Evolutionary conservation across 2,113 vertebrate genomes (phyloP), one percentile per base, ranked within the genome.

Genomic region (Columba janthina): DNA sequence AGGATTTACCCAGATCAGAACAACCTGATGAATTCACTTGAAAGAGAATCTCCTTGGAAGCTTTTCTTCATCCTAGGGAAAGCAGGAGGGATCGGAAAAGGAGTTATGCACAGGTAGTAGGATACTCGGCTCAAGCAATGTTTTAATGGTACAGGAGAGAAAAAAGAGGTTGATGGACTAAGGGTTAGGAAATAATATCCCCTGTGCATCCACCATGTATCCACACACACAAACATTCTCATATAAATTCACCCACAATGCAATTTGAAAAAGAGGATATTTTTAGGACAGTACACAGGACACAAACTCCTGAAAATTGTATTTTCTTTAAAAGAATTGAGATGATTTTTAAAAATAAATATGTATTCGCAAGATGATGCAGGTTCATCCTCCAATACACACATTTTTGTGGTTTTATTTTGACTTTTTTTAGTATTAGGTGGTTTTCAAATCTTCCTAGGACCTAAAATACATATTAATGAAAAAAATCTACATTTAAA

Each of bases 41-140:
- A 71, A 95, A 96, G 88, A 14, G 72, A 94, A 72, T 67, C 53
- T 84, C 25, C 40, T 72, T 76, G 93, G 94, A 95, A 87, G 76
- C 14, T 87, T 89, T 90, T 57, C 85, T 80, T 88, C 82, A 77
- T 77, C 56, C 56, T 18, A 40, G 36, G 75, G 69, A 61, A 90
- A 85, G 87, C 72, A 71, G 0, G 0, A 51, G 48, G 60, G 76
- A 92, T 89, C 69, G 84, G 76, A 64, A 84, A 60, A 78, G 79
- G 51, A 46, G 42, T 17, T 90, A 50, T 71, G 82, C 85, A 71
- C 71, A 93, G 64, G 24, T 4, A 22, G 56, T 2, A 32, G 84
- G 79, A 84, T 83, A 88, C 20, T 58, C 83, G 93, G 93, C 61
- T 87, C 88, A 78, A 34, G 56, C 34, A 88, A 60, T n/a, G 42